Percentiles rank a stretch among this genome's conserved stretches.
Evolutionary conservation across 2,113 vertebrate species (phyloP).

Genomic region (Chionodraco myersi): DNA sequence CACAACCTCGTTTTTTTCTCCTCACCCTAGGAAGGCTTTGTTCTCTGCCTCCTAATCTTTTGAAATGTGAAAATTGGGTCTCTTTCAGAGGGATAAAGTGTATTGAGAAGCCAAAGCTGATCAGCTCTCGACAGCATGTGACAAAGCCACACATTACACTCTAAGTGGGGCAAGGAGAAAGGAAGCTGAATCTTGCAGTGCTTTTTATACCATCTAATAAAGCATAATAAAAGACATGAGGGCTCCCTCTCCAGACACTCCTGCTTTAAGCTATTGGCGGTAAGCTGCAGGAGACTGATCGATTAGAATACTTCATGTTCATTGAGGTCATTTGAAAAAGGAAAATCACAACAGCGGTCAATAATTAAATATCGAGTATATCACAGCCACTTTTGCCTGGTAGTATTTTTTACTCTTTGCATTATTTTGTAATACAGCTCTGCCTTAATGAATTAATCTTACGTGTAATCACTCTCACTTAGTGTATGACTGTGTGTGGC

Average conservation of each 20-base stretch:
- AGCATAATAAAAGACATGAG: conserved; percentile 39
- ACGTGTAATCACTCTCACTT: conserved; percentile 31
- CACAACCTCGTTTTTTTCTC: conserved; percentile 41
- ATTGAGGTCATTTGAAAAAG: conserved; percentile 28
- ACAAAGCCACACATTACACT: conserved; percentile 75
- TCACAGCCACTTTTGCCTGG: neutral
- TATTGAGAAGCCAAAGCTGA: conserved; percentile 77
- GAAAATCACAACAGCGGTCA: conserved; percentile 6
- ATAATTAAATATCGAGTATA: neutral
- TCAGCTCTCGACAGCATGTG: conserved; percentile 71
- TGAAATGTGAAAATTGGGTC: conserved; percentile 75
- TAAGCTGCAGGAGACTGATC: conserved; percentile 13
- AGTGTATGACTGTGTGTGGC: neutral
- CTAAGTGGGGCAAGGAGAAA: conserved; percentile 72
- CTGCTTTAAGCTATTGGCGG: conserved; percentile 22
- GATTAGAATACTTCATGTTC: conserved; percentile 35
- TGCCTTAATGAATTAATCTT: conserved; percentile 32
- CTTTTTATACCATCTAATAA: conserved; percentile 53
- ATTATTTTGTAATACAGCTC: neutral
- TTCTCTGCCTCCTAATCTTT: conserved; percentile 75
- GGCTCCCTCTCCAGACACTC: conserved; percentile 26
- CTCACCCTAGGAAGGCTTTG: conserved; percentile 68
- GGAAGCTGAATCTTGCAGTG: conserved; percentile 55
- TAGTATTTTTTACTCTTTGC: no score
- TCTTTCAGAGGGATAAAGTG: conserved; percentile 70